A percentile compares a stretch with the other conserved stretches of the same genome.
Conservation (phyloP, 1,140 invertebrate species). For the Tachypleus tridentatus region DNA sequence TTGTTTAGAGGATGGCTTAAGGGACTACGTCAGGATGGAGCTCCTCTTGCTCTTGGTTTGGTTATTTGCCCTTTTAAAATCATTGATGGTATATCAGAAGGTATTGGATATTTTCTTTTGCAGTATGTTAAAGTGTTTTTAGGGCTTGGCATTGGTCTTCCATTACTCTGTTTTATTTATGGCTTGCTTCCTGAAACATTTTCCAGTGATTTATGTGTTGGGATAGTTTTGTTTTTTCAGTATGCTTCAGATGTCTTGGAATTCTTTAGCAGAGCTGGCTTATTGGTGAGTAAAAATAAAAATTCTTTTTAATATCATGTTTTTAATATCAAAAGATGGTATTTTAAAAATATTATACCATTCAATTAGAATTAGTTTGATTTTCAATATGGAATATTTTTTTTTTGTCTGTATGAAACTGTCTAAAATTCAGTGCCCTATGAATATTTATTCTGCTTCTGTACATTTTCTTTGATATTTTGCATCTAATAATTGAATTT, state of each 20-base stretch:
- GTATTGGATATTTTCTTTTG: constrained; percentile 42
- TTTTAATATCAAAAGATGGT: too few species aligned
- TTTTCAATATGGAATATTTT: too few species aligned
- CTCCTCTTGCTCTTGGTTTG: constrained; percentile 49
- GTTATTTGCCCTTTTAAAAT: constrained; percentile 58
- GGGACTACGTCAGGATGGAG: constrained; percentile 34
- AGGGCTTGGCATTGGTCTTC: constrained; percentile 1
- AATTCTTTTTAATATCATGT: too few species aligned
- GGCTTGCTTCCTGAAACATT: constrained; percentile 12
- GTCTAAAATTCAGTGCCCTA: too few species aligned
- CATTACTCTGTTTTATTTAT: constrained; percentile 10
- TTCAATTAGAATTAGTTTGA: too few species aligned
- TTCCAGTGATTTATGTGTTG: neutral
- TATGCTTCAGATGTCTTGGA: constrained; percentile 6
- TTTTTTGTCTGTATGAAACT: too few species aligned
- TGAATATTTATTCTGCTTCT: too few species aligned
- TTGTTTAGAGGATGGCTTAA: constrained; percentile 53
- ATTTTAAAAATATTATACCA: too few species aligned
- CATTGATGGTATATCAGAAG: constrained; percentile 54
- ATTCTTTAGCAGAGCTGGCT: constrained; percentile 14
- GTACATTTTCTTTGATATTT: too few species aligned
- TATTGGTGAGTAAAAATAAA: constrained; percentile 11
- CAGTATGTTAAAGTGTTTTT: constrained; percentile 26
- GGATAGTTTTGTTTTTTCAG: too few species aligned
- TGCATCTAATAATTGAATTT: too few species aligned